Percentiles rank a stretch among this genome's conserved stretches.
Conservation (phyloP, 2,888 invertebrate genomes). For the Tenthredo mesomela region DNA sequence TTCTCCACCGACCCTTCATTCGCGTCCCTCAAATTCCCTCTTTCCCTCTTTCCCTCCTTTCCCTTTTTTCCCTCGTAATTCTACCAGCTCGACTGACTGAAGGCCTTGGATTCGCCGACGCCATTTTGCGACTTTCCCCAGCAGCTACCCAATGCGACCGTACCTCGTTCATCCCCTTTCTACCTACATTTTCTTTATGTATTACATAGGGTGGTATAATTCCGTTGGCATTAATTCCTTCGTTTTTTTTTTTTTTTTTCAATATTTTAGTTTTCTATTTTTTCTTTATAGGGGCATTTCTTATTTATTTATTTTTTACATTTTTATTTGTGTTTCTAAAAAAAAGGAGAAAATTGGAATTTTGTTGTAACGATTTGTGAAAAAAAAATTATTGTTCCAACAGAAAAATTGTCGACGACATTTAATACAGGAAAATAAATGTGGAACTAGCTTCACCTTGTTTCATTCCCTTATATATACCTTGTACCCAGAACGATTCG, state of each 20-base stretch:
- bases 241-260: too few relatives aligned
- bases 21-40: neutral
- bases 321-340: neutral
- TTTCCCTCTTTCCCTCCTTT: neutral
- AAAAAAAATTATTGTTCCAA: neutral
- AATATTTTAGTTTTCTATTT: too few relatives aligned
- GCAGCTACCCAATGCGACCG: neutral
- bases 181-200: neutral
- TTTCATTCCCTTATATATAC: neutral
- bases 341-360: neutral
- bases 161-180: constrained; percentile 37
- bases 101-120: constrained; percentile 17
- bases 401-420: neutral
- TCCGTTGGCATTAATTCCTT: too few relatives aligned
- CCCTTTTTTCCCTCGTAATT: constrained; percentile 24
- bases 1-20: neutral
- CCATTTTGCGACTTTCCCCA: constrained; percentile 49
- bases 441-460: neutral
- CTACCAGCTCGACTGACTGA: constrained; percentile 25
- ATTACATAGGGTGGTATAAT: neutral
- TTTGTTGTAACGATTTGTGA: too few relatives aligned
- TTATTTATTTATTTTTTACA: neutral
- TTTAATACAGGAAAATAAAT: neutral
- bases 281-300: too few relatives aligned
- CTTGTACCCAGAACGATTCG: neutral